Base-by-base conservation (phyloP, 2,797 vertebrate species). In the Falco novaeseelandiae region DNA sequence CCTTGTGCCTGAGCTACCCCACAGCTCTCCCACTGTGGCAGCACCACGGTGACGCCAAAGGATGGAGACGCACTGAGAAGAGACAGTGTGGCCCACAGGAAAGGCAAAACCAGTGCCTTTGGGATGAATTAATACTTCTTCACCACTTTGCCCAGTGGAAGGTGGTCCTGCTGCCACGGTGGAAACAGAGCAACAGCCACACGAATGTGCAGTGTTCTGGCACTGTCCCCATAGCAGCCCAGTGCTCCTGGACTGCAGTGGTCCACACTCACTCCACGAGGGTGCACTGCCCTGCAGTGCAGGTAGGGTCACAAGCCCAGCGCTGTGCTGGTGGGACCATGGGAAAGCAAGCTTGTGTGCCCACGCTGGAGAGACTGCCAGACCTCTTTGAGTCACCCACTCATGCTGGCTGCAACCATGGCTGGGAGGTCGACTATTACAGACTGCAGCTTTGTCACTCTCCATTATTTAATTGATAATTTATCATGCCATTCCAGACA, bases 391-490 rank as follows among this genome's bases (percentile, higher is more conserved):
- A 88, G 66, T 65, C 83, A 87, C 62, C 42, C 51, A 9, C 8
- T 15, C 0, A 0, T 22, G 61, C 66, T 11, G 80, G 79, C 59
- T 10, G 0, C 27, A 12, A 22, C 83, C n/a, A 0, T 36, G 67
- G 67, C 79, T 94, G 46, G 61, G 71, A 92, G 84, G 85, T 94
- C 2, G 2, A 79, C 71, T 55, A 19, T 42, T 92, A 13, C 62
- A 58, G 40, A 72, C 89, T 69, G 87, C 84, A 80, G 83, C 93
- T 94, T 86, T 94, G 93, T 93, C 92, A 81, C 79, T 96, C 89
- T 90, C 91, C 94, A 49, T 97, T 95, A 83, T 96, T 96, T 94
- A 91, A 96, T 86, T 92, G 93, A 96, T 96, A 85, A 90, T 97
- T 96, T 95, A 94, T 97, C 94, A 94, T n/a, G 78, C 93, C 88